These are phyloP conservation scores for Mustela lutreola DNA, from an alignment of 2,113 vertebrate species.

Conservation along the genomic window DNA sequence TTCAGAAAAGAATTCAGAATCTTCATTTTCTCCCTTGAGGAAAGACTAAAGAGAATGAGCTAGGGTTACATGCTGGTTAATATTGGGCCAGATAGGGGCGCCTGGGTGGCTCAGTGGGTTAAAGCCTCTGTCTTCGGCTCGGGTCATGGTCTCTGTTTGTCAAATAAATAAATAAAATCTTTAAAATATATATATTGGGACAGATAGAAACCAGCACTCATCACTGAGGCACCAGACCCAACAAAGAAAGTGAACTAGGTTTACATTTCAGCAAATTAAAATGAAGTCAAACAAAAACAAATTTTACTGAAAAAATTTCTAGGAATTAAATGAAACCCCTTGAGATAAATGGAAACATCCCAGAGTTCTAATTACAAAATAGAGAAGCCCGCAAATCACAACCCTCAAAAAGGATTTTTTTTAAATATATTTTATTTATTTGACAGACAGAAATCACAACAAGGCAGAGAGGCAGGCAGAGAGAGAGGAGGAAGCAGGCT, in stretches of 20 bases:
- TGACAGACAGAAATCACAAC: too few relatives aligned
- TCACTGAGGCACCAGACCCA: neutral
- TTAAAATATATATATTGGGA: neutral
- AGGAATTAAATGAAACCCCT: conserved; percentile 55
- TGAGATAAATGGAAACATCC: neutral
- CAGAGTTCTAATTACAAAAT: neutral
- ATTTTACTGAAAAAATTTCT: conserved; percentile 15
- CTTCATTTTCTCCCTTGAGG: conserved; percentile 59
- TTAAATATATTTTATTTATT: too few relatives aligned
- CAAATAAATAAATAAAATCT: too few relatives aligned
- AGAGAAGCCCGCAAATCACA: neutral
- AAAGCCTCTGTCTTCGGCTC: too few relatives aligned
- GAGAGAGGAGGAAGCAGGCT: too few relatives aligned
- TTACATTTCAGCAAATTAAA: conserved; percentile 49
- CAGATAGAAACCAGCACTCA: neutral
- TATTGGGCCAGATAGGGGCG: neutral
- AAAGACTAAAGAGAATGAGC: conserved; percentile 27
- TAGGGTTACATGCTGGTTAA: conserved; percentile 48
- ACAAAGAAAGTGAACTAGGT: neutral
- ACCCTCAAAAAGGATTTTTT: neutral
- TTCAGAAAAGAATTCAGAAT: conserved; percentile 60
- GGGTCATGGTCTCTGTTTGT: too few relatives aligned
- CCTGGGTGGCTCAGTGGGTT: too few relatives aligned
- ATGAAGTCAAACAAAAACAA: conserved; percentile 17
- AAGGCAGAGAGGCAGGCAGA: too few relatives aligned